These are phyloP conservation scores for Rutilus rutilus DNA, from an alignment of 2,113 vertebrate species.

Conservation along the genomic window DNA sequence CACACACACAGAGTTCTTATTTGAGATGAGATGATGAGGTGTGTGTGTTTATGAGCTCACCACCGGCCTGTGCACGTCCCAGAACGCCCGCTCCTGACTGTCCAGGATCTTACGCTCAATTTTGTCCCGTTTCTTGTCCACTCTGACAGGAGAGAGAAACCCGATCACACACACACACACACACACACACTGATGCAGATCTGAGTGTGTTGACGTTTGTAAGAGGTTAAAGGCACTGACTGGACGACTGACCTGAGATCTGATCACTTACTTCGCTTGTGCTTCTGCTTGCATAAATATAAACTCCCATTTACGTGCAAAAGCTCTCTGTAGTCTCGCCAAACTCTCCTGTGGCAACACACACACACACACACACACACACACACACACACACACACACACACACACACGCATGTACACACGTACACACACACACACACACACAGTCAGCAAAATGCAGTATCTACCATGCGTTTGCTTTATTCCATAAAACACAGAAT, in stretches of 20 bases:
- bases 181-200: not conserved
- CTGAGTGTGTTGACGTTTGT: too few species aligned
- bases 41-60: conserved; percentile 60
- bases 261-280: conserved; percentile 86
- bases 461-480: not conserved
- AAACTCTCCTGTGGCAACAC: conserved; percentile 81
- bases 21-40: too few species aligned
- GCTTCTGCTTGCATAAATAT: conserved; percentile 93
- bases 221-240: not conserved
- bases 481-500: not conserved
- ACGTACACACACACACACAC: not conserved
- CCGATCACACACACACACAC: not conserved
- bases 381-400: not conserved
- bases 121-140: conserved; percentile 90
- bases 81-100: conserved; percentile 90
- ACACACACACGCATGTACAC: not conserved
- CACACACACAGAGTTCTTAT: too few species aligned
- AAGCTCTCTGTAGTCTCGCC: conserved; percentile 86
- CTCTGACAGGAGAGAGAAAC: conserved; percentile 65
- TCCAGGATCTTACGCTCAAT: conserved; percentile 90
- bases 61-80: conserved; percentile 91
- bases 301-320: conserved; percentile 90
- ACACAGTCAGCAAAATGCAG: not conserved
- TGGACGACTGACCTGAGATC: not conserved
- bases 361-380: not conserved